Conservation (phyloP, 1,140 invertebrate genomes). For the Ips nitidus region DNA sequence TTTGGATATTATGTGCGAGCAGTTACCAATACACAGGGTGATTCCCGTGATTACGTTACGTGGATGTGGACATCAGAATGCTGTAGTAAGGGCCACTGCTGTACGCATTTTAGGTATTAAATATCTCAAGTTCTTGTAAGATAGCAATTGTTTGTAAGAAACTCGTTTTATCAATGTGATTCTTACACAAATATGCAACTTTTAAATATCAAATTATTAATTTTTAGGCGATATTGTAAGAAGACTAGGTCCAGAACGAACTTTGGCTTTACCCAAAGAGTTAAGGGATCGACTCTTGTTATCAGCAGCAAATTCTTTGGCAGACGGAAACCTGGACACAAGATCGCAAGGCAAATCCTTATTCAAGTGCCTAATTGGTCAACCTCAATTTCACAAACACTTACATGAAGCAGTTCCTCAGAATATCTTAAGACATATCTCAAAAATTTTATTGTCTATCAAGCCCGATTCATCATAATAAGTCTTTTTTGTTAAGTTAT, state of each 20-base stretch:
- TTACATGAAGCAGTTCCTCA: conserved; percentile 67
- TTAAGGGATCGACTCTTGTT: conserved; percentile 77
- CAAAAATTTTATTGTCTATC: conserved; percentile 59
- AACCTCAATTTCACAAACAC: conserved; percentile 65
- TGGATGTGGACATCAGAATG: conserved; percentile 79
- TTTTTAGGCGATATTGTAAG: conserved; percentile 60
- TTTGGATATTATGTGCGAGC: conserved; percentile 76
- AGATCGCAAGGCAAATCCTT: conserved; percentile 72
- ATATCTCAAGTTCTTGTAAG: not conserved
- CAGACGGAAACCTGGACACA: conserved; percentile 84
- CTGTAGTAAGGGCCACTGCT: conserved; percentile 76
- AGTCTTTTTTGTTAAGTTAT: no score
- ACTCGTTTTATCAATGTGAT: not conserved
- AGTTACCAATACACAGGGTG: conserved; percentile 61
- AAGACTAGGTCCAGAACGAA: conserved; percentile 71
- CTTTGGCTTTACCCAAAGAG: conserved; percentile 74
- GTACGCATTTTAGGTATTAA: conserved; percentile 66
- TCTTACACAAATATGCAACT: not conserved
- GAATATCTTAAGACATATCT: conserved; percentile 65
- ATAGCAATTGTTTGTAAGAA: no score
- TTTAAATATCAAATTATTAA: not conserved
- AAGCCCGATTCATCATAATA: conserved; percentile 8
- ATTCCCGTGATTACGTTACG: conserved; percentile 56
- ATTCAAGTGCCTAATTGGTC: conserved; percentile 60
- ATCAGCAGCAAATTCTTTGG: conserved; percentile 77